These are phyloP conservation scores for Serranus cabrilla DNA, from an alignment of 2,797 vertebrate genomes.

Conservation along the genomic window DNA sequence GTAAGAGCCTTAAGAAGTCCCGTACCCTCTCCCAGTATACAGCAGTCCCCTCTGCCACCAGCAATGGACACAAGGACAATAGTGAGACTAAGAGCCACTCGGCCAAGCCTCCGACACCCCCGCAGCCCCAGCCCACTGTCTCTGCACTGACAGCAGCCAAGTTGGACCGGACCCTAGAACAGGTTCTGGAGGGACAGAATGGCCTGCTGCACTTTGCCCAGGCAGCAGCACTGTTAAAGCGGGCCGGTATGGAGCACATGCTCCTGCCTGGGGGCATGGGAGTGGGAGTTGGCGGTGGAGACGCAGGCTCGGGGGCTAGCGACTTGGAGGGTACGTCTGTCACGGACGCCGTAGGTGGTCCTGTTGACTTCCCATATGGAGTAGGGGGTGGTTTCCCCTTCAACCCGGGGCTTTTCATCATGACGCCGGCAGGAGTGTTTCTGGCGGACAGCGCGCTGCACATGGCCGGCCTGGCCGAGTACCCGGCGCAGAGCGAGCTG, in stretches of 20 bases:
- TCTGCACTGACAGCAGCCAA: conserved; percentile 91
- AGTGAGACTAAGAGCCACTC: conserved; percentile 90
- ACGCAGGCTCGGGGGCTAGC: conserved; percentile 89
- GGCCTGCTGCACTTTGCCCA: conserved; percentile 97
- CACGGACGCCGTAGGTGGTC: conserved; percentile 93
- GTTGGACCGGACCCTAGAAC: conserved; percentile 94
- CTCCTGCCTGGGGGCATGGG: conserved; percentile 91
- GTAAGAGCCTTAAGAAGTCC: conserved; percentile 97
- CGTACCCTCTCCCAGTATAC: conserved; percentile 97
- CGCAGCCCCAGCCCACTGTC: conserved; percentile 89
- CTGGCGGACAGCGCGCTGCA: conserved; percentile 98
- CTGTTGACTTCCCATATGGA: conserved; percentile 97
- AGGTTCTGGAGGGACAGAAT: conserved; percentile 96
- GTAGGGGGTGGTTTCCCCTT: conserved; percentile 95
- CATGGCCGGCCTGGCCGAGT: conserved; percentile 98
- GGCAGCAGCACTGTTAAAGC: conserved; percentile 96
- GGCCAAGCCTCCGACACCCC: conserved; percentile 85
- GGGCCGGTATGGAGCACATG: conserved; percentile 93
- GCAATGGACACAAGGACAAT: conserved; percentile 92
- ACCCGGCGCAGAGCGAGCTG: conserved; percentile 97
- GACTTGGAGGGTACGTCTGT: conserved; percentile 96
- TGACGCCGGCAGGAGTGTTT: conserved; percentile 98
- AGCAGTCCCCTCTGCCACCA: conserved; percentile 88
- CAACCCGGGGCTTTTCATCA: conserved; percentile 99
- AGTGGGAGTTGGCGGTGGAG: conserved; percentile 82